These are phyloP conservation scores for Morelia viridis DNA, from an alignment of 2,797 vertebrate species.

Conservation along the genomic window DNA sequence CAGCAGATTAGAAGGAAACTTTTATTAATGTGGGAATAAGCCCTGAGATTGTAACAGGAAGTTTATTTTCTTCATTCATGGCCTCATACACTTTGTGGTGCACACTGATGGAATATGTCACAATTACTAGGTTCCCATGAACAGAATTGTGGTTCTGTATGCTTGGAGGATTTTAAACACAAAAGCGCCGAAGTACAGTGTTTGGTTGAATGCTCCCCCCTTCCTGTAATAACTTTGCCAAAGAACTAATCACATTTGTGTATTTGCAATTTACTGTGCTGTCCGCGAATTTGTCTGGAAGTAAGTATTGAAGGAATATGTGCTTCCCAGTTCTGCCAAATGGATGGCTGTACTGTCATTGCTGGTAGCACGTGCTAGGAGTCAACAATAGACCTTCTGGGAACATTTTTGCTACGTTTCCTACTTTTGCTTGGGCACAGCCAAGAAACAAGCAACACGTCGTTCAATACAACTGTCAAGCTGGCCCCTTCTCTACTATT, in stretches of 20 bases:
- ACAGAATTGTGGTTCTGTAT: background rate
- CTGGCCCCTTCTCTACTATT: slow-evolving; percentile 28
- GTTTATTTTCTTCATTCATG: background rate
- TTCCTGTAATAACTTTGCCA: slow-evolving; percentile 30
- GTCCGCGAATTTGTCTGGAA: slow-evolving; percentile 41
- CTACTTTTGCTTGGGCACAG: slow-evolving; percentile 25
- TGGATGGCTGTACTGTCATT: background rate
- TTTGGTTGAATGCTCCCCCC: slow-evolving; percentile 23
- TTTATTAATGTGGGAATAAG: background rate
- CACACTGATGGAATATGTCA: background rate
- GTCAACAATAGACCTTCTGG: slow-evolving; percentile 18
- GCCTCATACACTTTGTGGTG: background rate
- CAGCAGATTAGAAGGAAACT: background rate
- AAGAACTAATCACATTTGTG: background rate
- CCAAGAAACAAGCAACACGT: slow-evolving; percentile 35
- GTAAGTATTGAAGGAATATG: background rate
- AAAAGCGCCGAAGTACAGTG: slow-evolving; percentile 15
- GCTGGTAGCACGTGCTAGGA: slow-evolving; percentile 13
- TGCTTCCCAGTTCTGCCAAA: slow-evolving; percentile 25
- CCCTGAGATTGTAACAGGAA: background rate
- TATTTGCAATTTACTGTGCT: slow-evolving; percentile 22
- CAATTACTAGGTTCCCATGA: background rate
- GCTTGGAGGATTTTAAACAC: slow-evolving; percentile 10
- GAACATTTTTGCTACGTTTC: slow-evolving; percentile 27
- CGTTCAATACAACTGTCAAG: slow-evolving; percentile 51